These are phyloP conservation scores for Griposia aprilina DNA, from an alignment of 2,888 invertebrate species.

Conservation along the genomic window DNA sequence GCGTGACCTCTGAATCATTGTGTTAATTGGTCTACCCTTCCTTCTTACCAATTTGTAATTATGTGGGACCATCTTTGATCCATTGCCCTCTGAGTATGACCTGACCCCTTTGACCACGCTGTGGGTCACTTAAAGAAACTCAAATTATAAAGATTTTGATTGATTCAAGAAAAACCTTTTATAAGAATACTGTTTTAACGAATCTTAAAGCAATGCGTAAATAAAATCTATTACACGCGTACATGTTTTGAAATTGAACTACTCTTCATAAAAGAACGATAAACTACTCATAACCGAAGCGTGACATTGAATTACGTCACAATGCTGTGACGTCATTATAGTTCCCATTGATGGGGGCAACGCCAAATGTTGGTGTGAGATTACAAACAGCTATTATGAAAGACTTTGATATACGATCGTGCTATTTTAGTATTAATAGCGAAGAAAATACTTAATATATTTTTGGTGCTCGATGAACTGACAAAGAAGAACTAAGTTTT, in stretches of 20 bases:
- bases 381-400: conserved; percentile 45
- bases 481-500: not conserved
- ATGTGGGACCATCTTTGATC: no score
- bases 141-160: not conserved
- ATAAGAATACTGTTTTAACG: not conserved
- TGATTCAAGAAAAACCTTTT: not conserved
- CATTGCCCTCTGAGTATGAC: no score
- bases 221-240: not conserved
- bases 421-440: conserved; percentile 41
- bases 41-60: no score
- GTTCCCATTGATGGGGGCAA: conserved; percentile 38
- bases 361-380: conserved; percentile 52
- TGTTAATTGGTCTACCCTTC: no score
- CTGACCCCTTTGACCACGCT: no score
- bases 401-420: conserved; percentile 50
- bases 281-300: not conserved
- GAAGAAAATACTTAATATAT: conserved; percentile 8
- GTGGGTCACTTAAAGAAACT: not conserved
- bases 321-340: conserved; percentile 45
- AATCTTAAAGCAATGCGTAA: not conserved
- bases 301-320: conserved; percentile 54
- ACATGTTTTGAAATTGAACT: not conserved
- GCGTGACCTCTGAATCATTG: no score
- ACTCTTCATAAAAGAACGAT: conserved; percentile 8
- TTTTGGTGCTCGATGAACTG: conserved; percentile 13